Evolutionary conservation across 1,140 invertebrate species (phyloP).

Genomic region (Teleogryllus occipitalis): DNA sequence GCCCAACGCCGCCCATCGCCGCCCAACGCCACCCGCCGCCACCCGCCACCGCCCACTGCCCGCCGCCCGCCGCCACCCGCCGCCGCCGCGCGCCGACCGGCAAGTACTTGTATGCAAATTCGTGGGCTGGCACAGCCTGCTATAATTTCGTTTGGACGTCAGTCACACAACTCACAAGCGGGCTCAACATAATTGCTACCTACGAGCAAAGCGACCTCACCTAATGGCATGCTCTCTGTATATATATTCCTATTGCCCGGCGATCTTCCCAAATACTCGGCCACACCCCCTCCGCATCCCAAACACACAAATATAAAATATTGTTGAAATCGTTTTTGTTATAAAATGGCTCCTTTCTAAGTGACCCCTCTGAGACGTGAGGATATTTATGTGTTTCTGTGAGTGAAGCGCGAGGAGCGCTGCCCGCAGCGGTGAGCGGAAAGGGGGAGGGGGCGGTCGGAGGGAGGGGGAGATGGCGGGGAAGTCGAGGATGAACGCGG

Average conservation of each 20-base stretch:
- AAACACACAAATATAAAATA: background rate
- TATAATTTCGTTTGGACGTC: background rate
- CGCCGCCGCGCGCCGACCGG: background rate
- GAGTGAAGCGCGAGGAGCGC: background rate
- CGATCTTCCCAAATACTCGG: background rate
- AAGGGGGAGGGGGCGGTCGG: background rate
- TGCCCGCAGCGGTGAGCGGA: background rate
- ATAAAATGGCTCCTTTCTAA: background rate
- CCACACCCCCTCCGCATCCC: background rate
- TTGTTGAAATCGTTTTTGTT: background rate
- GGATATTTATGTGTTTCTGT: background rate
- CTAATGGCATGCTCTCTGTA: background rate
- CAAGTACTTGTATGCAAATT: conserved; percentile 1
- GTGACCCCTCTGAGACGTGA: background rate
- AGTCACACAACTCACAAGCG: conserved; percentile 3
- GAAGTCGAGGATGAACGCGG: no score
- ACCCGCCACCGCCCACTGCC: no score
- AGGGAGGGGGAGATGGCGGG: background rate
- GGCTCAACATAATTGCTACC: background rate
- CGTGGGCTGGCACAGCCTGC: background rate
- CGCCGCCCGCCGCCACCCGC: no score
- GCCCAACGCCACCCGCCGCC: no score
- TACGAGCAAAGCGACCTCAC: background rate
- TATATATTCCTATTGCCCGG: background rate
- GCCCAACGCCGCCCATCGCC: no score